Evolutionary conservation across 2,797 vertebrate genomes (phyloP).

Genomic region (Diglossa cyanea): DNA sequence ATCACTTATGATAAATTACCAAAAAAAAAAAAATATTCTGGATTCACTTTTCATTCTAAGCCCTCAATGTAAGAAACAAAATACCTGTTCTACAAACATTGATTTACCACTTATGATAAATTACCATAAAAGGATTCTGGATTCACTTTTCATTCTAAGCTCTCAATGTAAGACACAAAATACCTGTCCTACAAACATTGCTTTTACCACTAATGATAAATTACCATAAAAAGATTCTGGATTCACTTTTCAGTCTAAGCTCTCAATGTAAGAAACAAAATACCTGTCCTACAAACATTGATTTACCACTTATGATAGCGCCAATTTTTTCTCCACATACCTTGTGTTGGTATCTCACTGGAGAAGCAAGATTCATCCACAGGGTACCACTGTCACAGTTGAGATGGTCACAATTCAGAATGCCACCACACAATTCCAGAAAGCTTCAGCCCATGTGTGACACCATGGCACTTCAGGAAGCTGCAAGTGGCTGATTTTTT

Average conservation of each 20-base stretch:
- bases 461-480: fast-evolving
- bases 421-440: neutral
- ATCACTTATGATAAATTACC: neutral
- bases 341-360: slow-evolving; percentile 13
- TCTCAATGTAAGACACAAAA: neutral
- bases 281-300: neutral
- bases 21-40: too few relatives aligned
- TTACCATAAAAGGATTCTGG: too few relatives aligned
- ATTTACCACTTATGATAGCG: slow-evolving; percentile 51
- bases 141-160: neutral
- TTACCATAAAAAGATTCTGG: neutral
- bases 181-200: neutral
- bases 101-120: too few relatives aligned
- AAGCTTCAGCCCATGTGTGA: fast-evolving
- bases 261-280: neutral
- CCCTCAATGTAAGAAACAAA: too few relatives aligned
- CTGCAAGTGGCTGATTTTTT: neutral
- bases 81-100: fast-evolving
- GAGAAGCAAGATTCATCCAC: slow-evolving; percentile 28
- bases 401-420: neutral
- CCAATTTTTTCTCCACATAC: slow-evolving; percentile 29
- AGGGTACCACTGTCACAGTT: neutral
- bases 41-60: neutral
- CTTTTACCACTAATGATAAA: slow-evolving; percentile 47
- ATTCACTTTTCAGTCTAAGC: neutral